A percentile compares a stretch with the other conserved stretches of the same genome.
phyloP scores from a whole-genome alignment of 1,140 invertebrate species.

The Drosophila varians region DNA sequence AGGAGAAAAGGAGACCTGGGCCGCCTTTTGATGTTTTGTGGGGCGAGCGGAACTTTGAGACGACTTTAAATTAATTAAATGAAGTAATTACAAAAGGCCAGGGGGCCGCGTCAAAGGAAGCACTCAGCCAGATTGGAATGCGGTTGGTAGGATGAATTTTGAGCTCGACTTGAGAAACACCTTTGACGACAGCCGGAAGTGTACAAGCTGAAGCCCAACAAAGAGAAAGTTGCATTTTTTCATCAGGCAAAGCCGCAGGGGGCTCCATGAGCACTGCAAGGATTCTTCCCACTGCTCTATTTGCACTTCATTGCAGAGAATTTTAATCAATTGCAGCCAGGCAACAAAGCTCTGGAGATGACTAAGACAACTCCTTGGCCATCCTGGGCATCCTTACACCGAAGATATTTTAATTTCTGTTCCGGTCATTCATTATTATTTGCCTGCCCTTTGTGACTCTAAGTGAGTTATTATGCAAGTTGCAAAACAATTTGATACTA shows the following conservation, averaged over 20 bases:
- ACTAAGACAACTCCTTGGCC: conserved; percentile 9
- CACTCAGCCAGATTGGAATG: conserved; percentile 51
- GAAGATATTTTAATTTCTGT: conserved; percentile 58
- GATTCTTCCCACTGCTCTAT: conserved; percentile 11
- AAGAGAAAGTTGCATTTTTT: conserved; percentile 21
- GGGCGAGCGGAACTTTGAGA: conserved; percentile 26
- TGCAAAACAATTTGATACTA: conserved; percentile 60
- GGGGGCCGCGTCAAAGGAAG: conserved; percentile 25
- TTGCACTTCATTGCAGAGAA: conserved; percentile 47
- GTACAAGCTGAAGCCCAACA: conserved; percentile 6
- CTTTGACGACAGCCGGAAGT: conserved; percentile 28
- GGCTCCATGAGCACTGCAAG: conserved; percentile 15
- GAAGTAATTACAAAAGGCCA: conserved; percentile 48
- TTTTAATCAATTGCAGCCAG: conserved; percentile 58
- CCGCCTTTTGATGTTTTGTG: conserved; percentile 32
- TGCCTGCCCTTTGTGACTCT: conserved; percentile 25
- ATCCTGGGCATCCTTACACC: not conserved
- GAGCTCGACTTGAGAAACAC: conserved; percentile 33
- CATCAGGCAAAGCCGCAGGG: conserved; percentile 34
- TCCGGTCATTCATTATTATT: conserved; percentile 56
- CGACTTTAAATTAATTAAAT: conserved; percentile 54
- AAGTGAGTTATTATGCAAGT: conserved; percentile 75
- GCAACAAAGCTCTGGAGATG: conserved; percentile 9
- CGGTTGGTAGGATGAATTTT: conserved; percentile 34
- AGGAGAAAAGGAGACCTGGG: conserved; percentile 3